Conservation (phyloP, 1,140 invertebrate species). For the Heliconius nattereri region DNA sequence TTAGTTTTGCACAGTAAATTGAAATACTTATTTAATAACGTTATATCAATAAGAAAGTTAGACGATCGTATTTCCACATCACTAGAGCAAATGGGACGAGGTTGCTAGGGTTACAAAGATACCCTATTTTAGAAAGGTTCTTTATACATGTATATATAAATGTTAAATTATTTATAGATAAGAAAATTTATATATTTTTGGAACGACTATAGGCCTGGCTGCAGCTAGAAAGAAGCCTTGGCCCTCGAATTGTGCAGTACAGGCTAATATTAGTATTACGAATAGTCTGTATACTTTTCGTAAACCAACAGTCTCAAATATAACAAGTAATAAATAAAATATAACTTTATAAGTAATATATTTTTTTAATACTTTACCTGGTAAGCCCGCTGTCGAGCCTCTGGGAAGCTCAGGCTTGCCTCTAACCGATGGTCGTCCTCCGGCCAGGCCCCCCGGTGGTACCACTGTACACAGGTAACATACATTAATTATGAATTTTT, state of each 20-base stretch:
- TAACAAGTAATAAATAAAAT: background rate
- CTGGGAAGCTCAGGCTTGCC: constrained; percentile 72
- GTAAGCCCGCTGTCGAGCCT: constrained; percentile 67
- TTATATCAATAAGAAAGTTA: constrained; percentile 1
- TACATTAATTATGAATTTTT: background rate
- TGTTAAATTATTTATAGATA: too few relatives aligned
- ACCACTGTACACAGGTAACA: constrained; percentile 25
- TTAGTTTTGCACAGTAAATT: background rate
- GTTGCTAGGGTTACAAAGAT: background rate
- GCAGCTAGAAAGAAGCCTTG: too few relatives aligned
- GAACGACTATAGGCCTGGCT: too few relatives aligned
- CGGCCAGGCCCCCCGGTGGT: constrained; percentile 63
- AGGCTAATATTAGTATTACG: too few relatives aligned
- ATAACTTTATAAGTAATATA: background rate
- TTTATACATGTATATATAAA: background rate
- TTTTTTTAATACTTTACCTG: constrained; percentile 47
- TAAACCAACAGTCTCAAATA: too few relatives aligned
- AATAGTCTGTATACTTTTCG: too few relatives aligned
- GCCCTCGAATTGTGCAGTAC: too few relatives aligned
- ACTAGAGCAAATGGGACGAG: background rate
- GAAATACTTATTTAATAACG: constrained; percentile 1
- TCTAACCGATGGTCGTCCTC: constrained; percentile 60
- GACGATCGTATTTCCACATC: background rate
- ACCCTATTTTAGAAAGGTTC: background rate
- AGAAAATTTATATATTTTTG: too few relatives aligned